Conservation (phyloP, 53 echinoderm and acorn worm species). For the Echinarachnius parma region DNA sequence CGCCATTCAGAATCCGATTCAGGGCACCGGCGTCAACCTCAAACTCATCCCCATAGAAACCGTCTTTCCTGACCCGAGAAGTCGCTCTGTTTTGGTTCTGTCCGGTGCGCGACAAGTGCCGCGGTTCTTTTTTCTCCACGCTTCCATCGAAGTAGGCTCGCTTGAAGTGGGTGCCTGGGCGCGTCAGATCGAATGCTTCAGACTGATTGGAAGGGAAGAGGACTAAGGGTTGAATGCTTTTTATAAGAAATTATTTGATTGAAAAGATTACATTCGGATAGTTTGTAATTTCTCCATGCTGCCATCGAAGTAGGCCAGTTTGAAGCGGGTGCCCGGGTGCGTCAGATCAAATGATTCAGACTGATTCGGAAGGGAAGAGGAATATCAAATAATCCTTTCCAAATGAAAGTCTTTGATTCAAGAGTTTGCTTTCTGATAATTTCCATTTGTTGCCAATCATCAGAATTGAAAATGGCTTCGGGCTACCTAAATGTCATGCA, state of each 20-base stretch:
- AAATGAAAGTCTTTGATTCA: too few relatives aligned
- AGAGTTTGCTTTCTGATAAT: too few relatives aligned
- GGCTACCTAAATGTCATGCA: too few relatives aligned
- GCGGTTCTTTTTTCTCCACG: not conserved
- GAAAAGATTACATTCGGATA: not conserved
- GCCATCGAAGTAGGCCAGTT: slow-evolving; percentile 52
- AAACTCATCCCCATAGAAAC: slow-evolving; percentile 51
- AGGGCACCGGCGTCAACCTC: slow-evolving; percentile 59
- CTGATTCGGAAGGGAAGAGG: too few relatives aligned
- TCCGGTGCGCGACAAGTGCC: not conserved
- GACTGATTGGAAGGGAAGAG: slow-evolving; percentile 41
- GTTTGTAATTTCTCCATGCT: not conserved
- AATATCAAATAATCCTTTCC: not conserved
- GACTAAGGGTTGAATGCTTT: not conserved
- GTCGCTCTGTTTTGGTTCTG: too few relatives aligned
- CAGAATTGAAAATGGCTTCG: too few relatives aligned
- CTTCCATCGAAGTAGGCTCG: slow-evolving; percentile 51
- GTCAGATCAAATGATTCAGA: slow-evolving; percentile 81
- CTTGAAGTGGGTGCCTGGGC: slow-evolving; percentile 69
- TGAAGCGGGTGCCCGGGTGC: slow-evolving; percentile 66
- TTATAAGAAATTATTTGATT: not conserved
- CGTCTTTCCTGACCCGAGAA: not conserved
- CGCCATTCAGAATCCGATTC: slow-evolving; percentile 54
- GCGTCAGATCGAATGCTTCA: slow-evolving; percentile 77
- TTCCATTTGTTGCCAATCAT: too few relatives aligned